A percentile compares a stretch with the other conserved stretches of the same genome.
Conservation (phyloP, 1,140 invertebrate genomes). For the Agraylea sexmaculata region DNA sequence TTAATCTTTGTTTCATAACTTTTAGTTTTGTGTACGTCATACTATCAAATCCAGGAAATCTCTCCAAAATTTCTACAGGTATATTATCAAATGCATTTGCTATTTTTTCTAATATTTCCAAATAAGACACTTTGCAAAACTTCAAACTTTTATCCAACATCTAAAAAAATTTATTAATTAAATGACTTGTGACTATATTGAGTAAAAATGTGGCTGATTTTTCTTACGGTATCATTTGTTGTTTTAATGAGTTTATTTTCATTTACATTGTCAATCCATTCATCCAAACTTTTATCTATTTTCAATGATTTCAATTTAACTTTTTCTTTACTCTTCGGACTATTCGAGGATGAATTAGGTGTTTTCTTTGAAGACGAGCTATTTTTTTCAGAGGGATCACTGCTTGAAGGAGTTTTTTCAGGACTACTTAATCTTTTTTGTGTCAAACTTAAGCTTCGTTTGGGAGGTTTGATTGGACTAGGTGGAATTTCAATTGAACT, state of each 20-base stretch:
- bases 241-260: not conserved
- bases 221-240: not conserved
- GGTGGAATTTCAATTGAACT: conserved; percentile 3
- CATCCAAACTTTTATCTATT: conserved; percentile 12
- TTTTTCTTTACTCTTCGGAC: conserved; percentile 4
- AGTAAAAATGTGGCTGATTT: not conserved
- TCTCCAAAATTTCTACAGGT: conserved; percentile 31
- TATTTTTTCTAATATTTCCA: conserved; percentile 35
- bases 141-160: conserved; percentile 24
- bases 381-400: conserved; percentile 1
- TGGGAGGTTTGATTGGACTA: not conserved
- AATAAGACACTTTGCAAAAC: conserved; percentile 32
- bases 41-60: conserved; percentile 32
- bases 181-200: not conserved
- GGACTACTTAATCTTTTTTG: not conserved
- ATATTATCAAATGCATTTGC: conserved; percentile 33
- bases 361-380: conserved; percentile 1
- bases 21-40: conserved; percentile 30
- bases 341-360: not conserved
- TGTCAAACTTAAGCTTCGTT: not conserved
- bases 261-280: conserved; percentile 13
- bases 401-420: not conserved
- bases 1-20: conserved; percentile 20
- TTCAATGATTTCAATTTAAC: conserved; percentile 14
- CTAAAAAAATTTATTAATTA: conserved; percentile 12